Base-by-base conservation (phyloP, 2,888 invertebrate genomes). In the Mesorhabditis spiculigera region DNA sequence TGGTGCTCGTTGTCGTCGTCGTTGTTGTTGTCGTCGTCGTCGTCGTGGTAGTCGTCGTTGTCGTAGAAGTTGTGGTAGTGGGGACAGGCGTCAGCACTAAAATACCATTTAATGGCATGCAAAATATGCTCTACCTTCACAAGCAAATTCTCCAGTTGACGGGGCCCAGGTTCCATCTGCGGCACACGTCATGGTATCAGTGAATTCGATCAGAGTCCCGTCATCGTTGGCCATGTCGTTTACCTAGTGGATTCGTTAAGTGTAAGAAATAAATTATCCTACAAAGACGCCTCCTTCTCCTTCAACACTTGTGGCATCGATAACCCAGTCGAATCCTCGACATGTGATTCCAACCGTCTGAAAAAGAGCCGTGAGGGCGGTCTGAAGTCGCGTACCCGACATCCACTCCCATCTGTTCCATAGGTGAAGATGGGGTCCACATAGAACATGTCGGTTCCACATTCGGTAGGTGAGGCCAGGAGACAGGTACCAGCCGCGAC, bases 341-440 rank as follows among this genome's bases (percentile, higher is more conserved):
- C 58, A 50, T 50, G 58, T n/a, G 10, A 50, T 50, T 13, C 10
- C n/a, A 50, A 50, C 58, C 58, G 58, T 50, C 58, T 50, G n/a
- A 50, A 50, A n/a, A 28, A 28, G 28, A 28, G 28, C 28, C 28
- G 28, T 28, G 28, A 28, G 28, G 28, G 28, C 3, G 28, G 1
- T 28, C 28, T 28, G 28, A 28, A 28, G 28, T 50, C n/a, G 8
- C 58, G 8, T n/a, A 50, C 58, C n/a, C n/a, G 8, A n/a, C 58
- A 50, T 50, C 58, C 58, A 50, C 58, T 50, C n/a, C 58, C 58
- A n/a, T 50, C 58, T n/a, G 58, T 50, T 50, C 58, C 58, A 50
- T 50, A 50, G 8, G 1, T 50, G 58, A 50, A 50, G 8, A 50
- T 10, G 58, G 58, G 58, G n/a, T 50, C 58, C n/a, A 13, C 58